These are phyloP conservation scores for Tichodroma muraria DNA, from an alignment of 2,113 vertebrate species.

Conservation along the genomic window DNA sequence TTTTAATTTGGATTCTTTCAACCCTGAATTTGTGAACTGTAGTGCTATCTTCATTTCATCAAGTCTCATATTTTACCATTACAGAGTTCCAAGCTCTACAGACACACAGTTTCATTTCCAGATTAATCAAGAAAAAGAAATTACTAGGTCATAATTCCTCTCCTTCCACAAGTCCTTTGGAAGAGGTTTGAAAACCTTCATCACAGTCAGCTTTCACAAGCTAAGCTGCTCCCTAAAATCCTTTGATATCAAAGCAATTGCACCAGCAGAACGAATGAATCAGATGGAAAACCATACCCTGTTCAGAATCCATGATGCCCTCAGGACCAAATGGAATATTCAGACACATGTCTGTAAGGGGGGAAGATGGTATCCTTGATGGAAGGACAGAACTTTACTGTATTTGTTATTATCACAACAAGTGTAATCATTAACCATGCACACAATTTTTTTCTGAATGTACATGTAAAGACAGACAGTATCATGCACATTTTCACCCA, in stretches of 20 bases:
- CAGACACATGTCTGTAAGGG: background rate
- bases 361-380: background rate
- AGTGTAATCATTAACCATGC: background rate
- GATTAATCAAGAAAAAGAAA: background rate
- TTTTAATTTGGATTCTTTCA: constrained; percentile 9
- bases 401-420: background rate
- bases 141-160: background rate
- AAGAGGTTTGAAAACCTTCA: background rate
- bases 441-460: background rate
- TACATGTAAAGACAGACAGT: background rate
- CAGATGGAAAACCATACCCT: background rate
- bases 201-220: background rate
- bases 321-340: background rate
- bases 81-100: background rate
- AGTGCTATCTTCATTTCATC: background rate
- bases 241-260: background rate
- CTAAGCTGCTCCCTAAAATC: background rate
- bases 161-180: background rate
- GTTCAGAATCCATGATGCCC: constrained; percentile 5
- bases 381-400: background rate
- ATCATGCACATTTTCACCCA: background rate
- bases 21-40: constrained; percentile 1
- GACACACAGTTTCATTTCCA: background rate
- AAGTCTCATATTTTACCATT: background rate
- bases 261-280: background rate